phyloP scores from a whole-genome alignment of 1,140 invertebrate genomes.

The Solen grandis region DNA sequence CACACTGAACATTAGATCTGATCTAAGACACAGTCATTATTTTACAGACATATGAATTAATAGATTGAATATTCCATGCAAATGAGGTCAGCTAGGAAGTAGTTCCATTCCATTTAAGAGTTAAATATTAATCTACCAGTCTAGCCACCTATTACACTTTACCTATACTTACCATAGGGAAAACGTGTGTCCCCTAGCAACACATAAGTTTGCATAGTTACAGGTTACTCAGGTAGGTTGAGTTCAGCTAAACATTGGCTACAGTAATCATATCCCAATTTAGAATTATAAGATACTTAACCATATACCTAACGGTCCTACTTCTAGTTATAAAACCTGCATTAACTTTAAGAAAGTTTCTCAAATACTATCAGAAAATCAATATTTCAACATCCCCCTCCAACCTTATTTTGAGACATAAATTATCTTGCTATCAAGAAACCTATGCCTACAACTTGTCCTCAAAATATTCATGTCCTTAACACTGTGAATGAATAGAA shows the following conservation, averaged over 20 bases:
- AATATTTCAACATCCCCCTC: neutral
- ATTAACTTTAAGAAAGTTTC: neutral
- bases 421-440: too few species aligned
- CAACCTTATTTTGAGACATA: too few species aligned
- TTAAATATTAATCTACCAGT: neutral
- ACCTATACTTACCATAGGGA: conserved; percentile 43
- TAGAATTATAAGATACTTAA: neutral
- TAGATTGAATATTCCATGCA: neutral
- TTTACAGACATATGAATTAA: neutral
- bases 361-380: neutral
- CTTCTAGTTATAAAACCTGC: neutral
- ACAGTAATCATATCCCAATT: neutral
- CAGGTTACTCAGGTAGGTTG: too few species aligned
- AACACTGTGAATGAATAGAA: too few species aligned
- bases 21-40: neutral
- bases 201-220: conserved; percentile 20
- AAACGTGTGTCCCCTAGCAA: conserved; percentile 42
- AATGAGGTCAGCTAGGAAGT: neutral
- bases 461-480: too few species aligned
- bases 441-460: too few species aligned
- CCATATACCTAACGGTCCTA: neutral
- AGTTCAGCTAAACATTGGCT: conserved; percentile 35
- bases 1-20: neutral
- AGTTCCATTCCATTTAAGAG: neutral
- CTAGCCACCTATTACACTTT: neutral